A percentile compares a stretch with the other conserved stretches of the same genome.
phyloP scores from a whole-genome alignment of 2,888 invertebrate genomes.

The Spodoptera picta region DNA sequence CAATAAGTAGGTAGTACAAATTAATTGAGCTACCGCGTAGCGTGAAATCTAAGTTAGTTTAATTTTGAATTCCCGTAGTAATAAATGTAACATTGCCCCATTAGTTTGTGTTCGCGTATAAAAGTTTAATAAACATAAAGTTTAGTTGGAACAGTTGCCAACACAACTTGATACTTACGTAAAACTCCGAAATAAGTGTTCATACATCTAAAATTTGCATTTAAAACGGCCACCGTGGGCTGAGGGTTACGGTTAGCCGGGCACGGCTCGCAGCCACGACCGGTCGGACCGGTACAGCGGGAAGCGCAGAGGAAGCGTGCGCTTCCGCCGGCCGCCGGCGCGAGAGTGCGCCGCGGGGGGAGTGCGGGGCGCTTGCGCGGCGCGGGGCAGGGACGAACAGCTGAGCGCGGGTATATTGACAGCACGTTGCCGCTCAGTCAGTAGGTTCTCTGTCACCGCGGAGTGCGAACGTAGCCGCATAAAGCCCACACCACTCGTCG shows the following conservation, averaged over 20 bases:
- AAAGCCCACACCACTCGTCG: conserved; percentile 61
- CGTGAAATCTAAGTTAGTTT: neutral
- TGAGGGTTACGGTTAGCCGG: conserved; percentile 63
- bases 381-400: conserved; percentile 85
- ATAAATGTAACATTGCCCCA: conserved; percentile 30
- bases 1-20: too few relatives aligned
- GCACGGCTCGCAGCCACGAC: conserved; percentile 53
- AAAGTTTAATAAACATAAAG: conserved; percentile 48
- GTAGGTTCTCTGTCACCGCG: conserved; percentile 87
- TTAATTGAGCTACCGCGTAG: too few relatives aligned
- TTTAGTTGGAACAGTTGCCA: conserved; percentile 34
- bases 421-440: conserved; percentile 88
- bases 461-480: conserved; percentile 84
- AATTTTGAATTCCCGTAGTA: conserved; percentile 10
- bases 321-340: conserved; percentile 44
- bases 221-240: conserved; percentile 59
- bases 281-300: conserved; percentile 42
- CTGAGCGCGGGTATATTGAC: conserved; percentile 90
- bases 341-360: conserved; percentile 70
- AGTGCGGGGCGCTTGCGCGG: conserved; percentile 74
- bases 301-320: conserved; percentile 50
- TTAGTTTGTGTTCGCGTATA: conserved; percentile 29
- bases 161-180: conserved; percentile 39
- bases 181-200: conserved; percentile 53
- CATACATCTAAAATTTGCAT: conserved; percentile 63